A percentile compares a stretch with the other conserved stretches of the same genome.
phyloP scores from a whole-genome alignment of 2,797 vertebrate species.

The Potorous gilbertii region DNA sequence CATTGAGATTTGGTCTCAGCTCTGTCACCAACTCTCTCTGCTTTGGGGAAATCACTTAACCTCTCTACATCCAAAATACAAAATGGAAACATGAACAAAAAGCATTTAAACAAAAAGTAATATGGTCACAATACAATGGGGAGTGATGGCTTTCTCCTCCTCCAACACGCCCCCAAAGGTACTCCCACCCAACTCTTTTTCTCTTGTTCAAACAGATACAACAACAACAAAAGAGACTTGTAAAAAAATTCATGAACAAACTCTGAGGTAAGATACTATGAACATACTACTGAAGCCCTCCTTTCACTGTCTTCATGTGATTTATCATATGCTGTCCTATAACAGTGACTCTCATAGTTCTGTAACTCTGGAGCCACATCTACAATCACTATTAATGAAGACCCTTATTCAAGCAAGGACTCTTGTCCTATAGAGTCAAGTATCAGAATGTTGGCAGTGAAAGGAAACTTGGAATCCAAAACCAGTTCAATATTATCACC shows the following conservation, averaged over 20 bases:
- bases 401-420: background rate
- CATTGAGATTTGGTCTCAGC: background rate
- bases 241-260: background rate
- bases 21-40: background rate
- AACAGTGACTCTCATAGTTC: background rate
- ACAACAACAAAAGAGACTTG: background rate
- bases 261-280: background rate
- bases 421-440: constrained; percentile 20
- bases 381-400: background rate
- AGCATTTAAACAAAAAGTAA: constrained; percentile 8
- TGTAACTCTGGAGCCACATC: background rate
- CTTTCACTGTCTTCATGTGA: constrained; percentile 7
- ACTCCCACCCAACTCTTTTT: background rate
- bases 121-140: background rate
- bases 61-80: background rate
- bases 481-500: background rate
- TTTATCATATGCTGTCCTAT: background rate
- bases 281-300: background rate
- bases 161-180: background rate
- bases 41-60: background rate
- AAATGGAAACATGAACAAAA: constrained; percentile 38
- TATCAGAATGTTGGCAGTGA: background rate
- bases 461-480: background rate
- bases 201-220: background rate
- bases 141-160: background rate